Conservation (phyloP, 2,797 vertebrate genomes). For the Netta rufina region DNA sequence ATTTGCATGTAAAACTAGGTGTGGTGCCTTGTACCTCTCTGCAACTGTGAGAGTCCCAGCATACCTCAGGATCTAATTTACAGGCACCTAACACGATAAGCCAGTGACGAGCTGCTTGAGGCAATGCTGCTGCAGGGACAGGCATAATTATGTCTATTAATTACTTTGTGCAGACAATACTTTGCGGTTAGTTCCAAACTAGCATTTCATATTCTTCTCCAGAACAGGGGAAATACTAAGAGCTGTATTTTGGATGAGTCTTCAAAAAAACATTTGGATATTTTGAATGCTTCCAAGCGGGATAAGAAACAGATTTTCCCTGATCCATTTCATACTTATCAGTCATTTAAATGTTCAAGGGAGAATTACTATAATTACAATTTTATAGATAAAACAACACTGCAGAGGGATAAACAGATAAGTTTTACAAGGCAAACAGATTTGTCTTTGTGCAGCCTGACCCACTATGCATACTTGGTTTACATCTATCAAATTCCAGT, state of each 20-base stretch:
- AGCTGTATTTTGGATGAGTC: not conserved
- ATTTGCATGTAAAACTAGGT: not conserved
- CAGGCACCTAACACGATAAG: not conserved
- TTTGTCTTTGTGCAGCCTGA: not conserved
- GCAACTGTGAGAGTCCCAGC: not conserved
- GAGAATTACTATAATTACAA: conserved; percentile 12
- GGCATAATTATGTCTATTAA: not conserved
- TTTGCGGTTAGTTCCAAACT: not conserved
- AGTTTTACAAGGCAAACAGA: conserved; percentile 8
- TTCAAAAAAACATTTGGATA: not conserved
- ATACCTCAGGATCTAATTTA: not conserved
- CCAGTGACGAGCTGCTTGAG: not conserved
- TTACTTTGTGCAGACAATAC: not conserved
- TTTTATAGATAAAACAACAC: not conserved
- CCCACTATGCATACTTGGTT: not conserved
- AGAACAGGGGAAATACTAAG: not conserved
- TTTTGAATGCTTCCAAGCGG: not conserved
- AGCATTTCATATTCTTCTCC: not conserved
- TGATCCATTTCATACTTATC: not conserved
- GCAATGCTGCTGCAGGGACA: not conserved
- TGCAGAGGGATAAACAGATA: not conserved
- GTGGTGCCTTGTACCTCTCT: not conserved
- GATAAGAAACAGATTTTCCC: conserved; percentile 34
- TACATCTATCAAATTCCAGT: not conserved
- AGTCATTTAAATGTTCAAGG: not conserved